These are phyloP conservation scores for Anastrepha ludens DNA, from an alignment of 1,140 invertebrate genomes.

Conservation along the genomic window DNA sequence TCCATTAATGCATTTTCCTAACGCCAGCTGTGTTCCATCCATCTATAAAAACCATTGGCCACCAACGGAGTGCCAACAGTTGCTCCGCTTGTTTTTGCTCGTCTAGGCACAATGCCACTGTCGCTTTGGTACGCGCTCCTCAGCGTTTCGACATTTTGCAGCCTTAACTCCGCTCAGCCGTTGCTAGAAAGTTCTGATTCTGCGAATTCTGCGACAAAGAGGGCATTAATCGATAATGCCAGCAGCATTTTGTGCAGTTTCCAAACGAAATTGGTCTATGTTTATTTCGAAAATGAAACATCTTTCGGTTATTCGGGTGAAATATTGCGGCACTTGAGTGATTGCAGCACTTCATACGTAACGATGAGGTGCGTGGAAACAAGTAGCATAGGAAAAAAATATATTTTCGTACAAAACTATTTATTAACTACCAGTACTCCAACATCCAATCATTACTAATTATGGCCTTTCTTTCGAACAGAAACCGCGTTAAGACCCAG, in stretches of 20 bases:
- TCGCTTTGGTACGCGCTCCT: neutral
- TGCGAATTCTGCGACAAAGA: neutral
- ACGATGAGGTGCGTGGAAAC: constrained; percentile 56
- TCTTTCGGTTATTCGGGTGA: constrained; percentile 65
- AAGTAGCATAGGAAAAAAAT: neutral
- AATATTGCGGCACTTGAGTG: constrained; percentile 64
- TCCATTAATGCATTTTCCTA: constrained; percentile 15
- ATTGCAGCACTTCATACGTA: constrained; percentile 69
- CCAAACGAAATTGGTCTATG: constrained; percentile 64
- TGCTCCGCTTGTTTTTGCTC: neutral
- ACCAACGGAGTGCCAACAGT: constrained; percentile 16
- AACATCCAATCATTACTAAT: neutral
- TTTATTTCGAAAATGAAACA: constrained; percentile 67
- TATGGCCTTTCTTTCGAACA: constrained; percentile 34
- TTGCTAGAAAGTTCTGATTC: neutral
- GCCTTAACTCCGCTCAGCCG: neutral
- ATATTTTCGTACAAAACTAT: too few species aligned
- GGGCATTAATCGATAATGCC: neutral
- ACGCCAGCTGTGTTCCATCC: neutral
- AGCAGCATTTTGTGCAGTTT: constrained; percentile 54
- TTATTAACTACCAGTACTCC: too few species aligned
- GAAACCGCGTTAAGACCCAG: constrained; percentile 60
- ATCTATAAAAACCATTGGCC: constrained; percentile 50
- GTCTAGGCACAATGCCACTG: constrained; percentile 5
- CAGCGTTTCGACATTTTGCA: neutral